Percentiles rank a stretch among this genome's conserved stretches.
These are phyloP conservation scores for Troilus luridus DNA, from an alignment of 2,888 invertebrate genomes.

Conservation along the genomic window DNA sequence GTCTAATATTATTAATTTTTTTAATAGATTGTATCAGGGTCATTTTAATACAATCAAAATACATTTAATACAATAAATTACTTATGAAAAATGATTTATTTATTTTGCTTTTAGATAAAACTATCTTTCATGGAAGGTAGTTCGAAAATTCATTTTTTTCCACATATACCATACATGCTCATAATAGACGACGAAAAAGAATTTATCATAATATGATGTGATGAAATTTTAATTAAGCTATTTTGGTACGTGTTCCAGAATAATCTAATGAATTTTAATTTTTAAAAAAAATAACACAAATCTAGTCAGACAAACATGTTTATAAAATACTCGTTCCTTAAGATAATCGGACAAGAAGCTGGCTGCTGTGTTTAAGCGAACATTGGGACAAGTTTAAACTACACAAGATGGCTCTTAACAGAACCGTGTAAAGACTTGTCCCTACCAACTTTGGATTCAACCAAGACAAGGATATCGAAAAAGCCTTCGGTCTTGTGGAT, in stretches of 20 bases:
- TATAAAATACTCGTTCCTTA: neutral
- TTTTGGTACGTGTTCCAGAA: neutral
- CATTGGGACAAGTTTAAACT: neutral
- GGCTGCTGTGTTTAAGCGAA: neutral
- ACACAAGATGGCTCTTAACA: conserved; percentile 1
- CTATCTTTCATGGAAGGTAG: too few species aligned
- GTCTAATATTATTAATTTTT: too few species aligned
- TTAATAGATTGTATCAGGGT: too few species aligned
- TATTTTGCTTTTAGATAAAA: too few species aligned
- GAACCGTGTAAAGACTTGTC: neutral
- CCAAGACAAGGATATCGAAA: neutral
- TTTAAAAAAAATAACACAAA: neutral
- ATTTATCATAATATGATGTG: too few species aligned
- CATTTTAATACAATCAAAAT: too few species aligned
- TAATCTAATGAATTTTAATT: neutral
- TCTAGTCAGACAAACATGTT: neutral
- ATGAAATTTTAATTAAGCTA: too few species aligned
- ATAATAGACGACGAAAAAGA: too few species aligned
- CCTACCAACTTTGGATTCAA: neutral
- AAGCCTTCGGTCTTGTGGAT: neutral
- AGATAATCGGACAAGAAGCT: neutral
- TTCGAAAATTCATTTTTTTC: too few species aligned
- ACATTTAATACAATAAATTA: too few species aligned
- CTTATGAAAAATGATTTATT: too few species aligned
- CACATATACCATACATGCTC: too few species aligned